These are phyloP conservation scores for Uropetala carovei DNA, from an alignment of 2,888 invertebrate genomes.

Conservation along the genomic window DNA sequence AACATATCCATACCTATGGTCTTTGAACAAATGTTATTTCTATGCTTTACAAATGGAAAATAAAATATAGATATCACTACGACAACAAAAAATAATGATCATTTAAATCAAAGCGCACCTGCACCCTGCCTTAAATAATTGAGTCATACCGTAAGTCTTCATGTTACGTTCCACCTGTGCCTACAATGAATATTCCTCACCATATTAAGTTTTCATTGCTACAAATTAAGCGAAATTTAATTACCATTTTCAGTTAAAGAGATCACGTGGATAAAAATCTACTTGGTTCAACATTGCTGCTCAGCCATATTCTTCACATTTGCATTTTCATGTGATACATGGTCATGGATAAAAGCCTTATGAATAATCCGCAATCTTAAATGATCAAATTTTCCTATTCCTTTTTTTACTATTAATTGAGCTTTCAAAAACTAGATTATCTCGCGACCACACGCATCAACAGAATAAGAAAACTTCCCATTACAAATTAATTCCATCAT, in stretches of 20 bases:
- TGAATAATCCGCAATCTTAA: slow-evolving; percentile 25
- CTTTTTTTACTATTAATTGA: background rate
- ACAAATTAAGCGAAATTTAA: slow-evolving; percentile 34
- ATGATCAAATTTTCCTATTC: background rate
- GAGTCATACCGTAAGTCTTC: background rate
- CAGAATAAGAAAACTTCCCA: no score
- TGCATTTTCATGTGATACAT: background rate
- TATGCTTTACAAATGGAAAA: no score
- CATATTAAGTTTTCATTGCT: background rate
- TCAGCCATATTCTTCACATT: background rate
- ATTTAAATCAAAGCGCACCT: no score
- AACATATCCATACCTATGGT: no score
- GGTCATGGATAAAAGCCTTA: background rate
- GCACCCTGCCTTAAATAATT: no score
- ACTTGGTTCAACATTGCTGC: slow-evolving; percentile 47
- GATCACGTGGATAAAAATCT: background rate
- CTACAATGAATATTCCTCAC: background rate
- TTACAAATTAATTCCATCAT: background rate
- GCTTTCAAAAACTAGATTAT: background rate
- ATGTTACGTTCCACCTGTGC: background rate
- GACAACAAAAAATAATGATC: no score
- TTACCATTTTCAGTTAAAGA: background rate
- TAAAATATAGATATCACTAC: no score
- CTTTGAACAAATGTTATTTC: no score
- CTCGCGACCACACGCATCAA: background rate